Percentiles rank a stretch among this genome's conserved stretches.
These are phyloP conservation scores for Zaprionus davidi DNA, from an alignment of 1,140 invertebrate genomes.

Conservation along the genomic window DNA sequence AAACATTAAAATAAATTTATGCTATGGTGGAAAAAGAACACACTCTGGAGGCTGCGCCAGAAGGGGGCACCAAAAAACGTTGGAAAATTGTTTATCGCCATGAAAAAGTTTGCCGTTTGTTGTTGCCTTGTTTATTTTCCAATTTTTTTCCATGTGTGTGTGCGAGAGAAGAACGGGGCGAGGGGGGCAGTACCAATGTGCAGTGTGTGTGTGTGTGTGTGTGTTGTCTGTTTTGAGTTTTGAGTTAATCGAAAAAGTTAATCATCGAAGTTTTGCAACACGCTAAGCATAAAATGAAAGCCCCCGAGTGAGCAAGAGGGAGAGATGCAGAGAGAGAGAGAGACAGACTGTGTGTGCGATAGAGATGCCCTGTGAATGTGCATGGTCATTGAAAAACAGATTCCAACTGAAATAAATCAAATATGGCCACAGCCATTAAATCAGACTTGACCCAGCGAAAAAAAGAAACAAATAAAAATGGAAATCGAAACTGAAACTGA, in stretches of 20 bases:
- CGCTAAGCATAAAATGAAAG: conserved; percentile 49
- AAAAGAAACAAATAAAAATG: not conserved
- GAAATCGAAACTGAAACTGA: not conserved
- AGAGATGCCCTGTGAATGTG: conserved; percentile 38
- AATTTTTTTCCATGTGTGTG: conserved; percentile 44
- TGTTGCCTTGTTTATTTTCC: conserved; percentile 40
- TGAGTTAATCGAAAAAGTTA: conserved; percentile 81
- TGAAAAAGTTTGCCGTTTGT: conserved; percentile 69
- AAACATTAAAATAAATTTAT: conserved; percentile 83
- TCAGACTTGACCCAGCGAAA: conserved; percentile 5
- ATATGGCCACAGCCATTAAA: conserved; percentile 26
- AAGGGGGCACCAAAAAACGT: conserved; percentile 31
- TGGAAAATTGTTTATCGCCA: conserved; percentile 78
- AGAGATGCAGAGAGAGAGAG: not conserved
- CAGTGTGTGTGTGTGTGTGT: conserved; percentile 39
- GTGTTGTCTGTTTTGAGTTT: conserved; percentile 64
- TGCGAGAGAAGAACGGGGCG: not conserved
- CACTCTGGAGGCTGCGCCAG: conserved; percentile 1
- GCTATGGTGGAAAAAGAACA: conserved; percentile 43
- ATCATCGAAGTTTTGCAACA: conserved; percentile 76
- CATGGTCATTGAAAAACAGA: conserved; percentile 63
- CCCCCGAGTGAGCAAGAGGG: not conserved
- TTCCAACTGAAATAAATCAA: conserved; percentile 36
- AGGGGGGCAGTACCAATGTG: not conserved
- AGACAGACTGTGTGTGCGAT: not conserved